Base-by-base conservation (phyloP, 2,113 vertebrate genomes). In the Chionodraco myersi region DNA sequence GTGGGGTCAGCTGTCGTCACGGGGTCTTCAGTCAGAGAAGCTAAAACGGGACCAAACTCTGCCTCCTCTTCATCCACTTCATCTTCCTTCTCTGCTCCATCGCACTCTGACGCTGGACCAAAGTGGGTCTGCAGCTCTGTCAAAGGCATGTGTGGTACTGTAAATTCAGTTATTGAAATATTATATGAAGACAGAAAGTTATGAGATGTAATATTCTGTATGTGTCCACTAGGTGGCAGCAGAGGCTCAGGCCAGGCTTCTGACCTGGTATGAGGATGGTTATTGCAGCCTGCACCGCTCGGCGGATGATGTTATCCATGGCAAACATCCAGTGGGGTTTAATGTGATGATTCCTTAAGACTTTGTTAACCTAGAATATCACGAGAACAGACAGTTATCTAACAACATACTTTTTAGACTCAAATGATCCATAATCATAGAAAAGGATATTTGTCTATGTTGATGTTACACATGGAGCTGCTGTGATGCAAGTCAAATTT, bases 281-380 rank as follows among this genome's bases (percentile, higher is more conserved):
- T 82, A 98, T 95, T 0, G 97, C 98, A 9, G 96, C 96, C 93
- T 99, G 97, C 70, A 99, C 98, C 1, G 98, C 97, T 59, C 95
- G 92, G 15, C 96, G 95, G 89, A 99, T 96, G 88, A 99, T 97
- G 91, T 96, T 98, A 83, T 99, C 97, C 98, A 99, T 98, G 0
- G 96, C 96, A 86, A 97, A 99, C 97, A 99, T 97, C 97, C 97
- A 99, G 51, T 99, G 96, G 4, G 97, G 96, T 84, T 96, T 96
- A 79, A 98, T 97, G 90, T 98, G 95, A 74, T 98, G 97, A 72
- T 96, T 97, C 80, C 97, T 95, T 90, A 99, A 90, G 49, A 98
- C 96, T 91, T 96, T 97, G 85, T 97, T 98, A n/a, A 99, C 97
- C 98, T 99, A 91, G 67, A 82, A 56, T 51, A 63, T 36, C 53